phyloP scores from a whole-genome alignment of 2,888 invertebrate genomes.

The Stenoptilia bipunctidactyla region DNA sequence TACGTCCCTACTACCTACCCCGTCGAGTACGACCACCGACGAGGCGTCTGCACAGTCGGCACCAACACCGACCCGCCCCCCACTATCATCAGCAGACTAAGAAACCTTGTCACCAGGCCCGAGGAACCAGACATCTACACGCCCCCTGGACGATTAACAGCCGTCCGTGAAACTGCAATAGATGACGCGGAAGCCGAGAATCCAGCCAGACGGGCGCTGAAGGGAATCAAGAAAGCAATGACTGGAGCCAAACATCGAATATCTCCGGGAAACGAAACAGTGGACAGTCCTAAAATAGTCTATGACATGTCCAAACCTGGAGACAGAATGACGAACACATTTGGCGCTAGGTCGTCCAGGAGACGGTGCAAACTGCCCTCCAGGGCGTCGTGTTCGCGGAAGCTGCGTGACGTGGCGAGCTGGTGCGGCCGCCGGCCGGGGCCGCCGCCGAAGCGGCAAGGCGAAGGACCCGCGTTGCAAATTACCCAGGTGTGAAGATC shows the following conservation, averaged over 20 bases:
- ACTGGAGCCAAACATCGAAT: slow-evolving; percentile 51
- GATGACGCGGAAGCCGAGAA: slow-evolving; percentile 38
- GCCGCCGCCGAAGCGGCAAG: slow-evolving; percentile 38
- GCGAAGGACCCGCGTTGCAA: slow-evolving; percentile 45
- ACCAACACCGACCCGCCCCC: slow-evolving; percentile 56
- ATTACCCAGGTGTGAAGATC: slow-evolving; percentile 60
- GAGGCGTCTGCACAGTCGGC: slow-evolving; percentile 46
- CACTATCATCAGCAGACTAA: slow-evolving; percentile 33
- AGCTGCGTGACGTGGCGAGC: slow-evolving; percentile 32
- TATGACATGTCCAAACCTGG: slow-evolving; percentile 56
- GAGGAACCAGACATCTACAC: slow-evolving; percentile 27
- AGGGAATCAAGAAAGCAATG: slow-evolving; percentile 47
- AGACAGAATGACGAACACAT: slow-evolving; percentile 54
- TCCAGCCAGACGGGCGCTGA: slow-evolving; percentile 36
- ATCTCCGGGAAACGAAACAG: slow-evolving; percentile 37
- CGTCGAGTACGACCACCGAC: slow-evolving; percentile 27
- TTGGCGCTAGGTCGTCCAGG: slow-evolving; percentile 41
- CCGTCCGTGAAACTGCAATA: slow-evolving; percentile 38
- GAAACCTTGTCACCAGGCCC: slow-evolving; percentile 31
- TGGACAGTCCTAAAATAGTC: slow-evolving; percentile 58
- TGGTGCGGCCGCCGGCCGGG: slow-evolving; percentile 43
- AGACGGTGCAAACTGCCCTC: slow-evolving; percentile 45
- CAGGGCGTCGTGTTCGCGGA: slow-evolving; percentile 31
- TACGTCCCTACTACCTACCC: slow-evolving; percentile 30
- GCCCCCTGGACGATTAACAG: slow-evolving; percentile 36